These are phyloP conservation scores for fruit fly (Drosophila melanogaster) DNA, from an alignment of 1,140 invertebrate species.

Conservation along the genomic window DNA sequence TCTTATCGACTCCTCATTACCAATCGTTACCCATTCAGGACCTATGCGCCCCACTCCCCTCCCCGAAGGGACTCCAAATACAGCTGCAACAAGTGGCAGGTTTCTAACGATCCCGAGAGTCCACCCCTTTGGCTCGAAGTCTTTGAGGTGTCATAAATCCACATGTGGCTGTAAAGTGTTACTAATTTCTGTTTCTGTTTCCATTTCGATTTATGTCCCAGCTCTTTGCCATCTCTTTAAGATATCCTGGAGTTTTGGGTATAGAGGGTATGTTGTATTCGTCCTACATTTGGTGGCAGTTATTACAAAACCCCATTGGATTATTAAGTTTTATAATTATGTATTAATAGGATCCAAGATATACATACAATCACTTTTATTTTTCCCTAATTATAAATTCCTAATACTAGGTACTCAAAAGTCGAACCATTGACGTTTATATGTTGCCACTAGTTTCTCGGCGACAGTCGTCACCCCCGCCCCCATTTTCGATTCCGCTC, in stretches of 20 bases:
- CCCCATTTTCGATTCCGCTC: conserved; percentile 34
- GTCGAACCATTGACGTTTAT: neutral
- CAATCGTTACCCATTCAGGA: conserved; percentile 19
- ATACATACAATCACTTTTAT: neutral
- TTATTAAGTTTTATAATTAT: too few relatives aligned
- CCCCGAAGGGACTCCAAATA: conserved; percentile 21
- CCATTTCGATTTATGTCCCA: conserved; percentile 46
- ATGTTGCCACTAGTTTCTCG: conserved; percentile 1
- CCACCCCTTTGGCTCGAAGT: conserved; percentile 26
- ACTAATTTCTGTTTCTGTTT: conserved; percentile 64
- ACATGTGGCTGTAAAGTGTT: conserved; percentile 78
- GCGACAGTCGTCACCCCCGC: conserved; percentile 27
- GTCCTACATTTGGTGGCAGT: neutral
- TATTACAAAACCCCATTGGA: too few relatives aligned
- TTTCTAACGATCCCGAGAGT: conserved; percentile 17
- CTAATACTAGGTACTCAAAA: neutral
- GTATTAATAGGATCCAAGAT: too few relatives aligned
- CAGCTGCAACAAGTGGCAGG: conserved; percentile 77
- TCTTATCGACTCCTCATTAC: conserved; percentile 46
- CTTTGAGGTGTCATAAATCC: conserved; percentile 68
- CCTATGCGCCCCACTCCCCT: conserved; percentile 21
- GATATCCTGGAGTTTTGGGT: conserved; percentile 1
- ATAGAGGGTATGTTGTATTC: neutral
- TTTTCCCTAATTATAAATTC: neutral
- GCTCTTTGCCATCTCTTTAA: conserved; percentile 11